Evolutionary conservation across 2,797 vertebrate genomes (phyloP).

Genomic region (Xyrichtys novacula): DNA sequence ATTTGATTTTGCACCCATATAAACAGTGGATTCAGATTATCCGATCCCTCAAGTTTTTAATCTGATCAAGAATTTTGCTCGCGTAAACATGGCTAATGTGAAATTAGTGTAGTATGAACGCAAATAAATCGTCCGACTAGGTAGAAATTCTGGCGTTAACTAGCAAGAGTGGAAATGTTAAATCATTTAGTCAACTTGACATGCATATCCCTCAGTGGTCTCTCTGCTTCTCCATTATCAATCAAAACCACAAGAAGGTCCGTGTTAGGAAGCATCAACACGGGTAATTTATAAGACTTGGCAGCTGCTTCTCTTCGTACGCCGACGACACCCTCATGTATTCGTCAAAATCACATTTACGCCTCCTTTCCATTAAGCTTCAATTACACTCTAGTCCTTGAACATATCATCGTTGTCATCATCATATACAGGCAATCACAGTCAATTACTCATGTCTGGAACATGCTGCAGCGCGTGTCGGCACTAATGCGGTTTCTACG

Average conservation of each 20-base stretch:
- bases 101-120: too few species aligned
- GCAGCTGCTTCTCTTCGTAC: not conserved
- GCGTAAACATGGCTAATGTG: too few species aligned
- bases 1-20: too few species aligned
- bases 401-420: not conserved
- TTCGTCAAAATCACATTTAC: not conserved
- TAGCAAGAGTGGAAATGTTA: too few species aligned
- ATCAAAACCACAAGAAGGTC: not conserved
- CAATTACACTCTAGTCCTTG: constrained; percentile 24
- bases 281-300: not conserved
- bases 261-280: not conserved
- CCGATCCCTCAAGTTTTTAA: too few species aligned
- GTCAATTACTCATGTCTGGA: constrained; percentile 6
- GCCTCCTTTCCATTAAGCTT: constrained; percentile 10
- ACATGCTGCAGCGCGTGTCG: constrained; percentile 4
- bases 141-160: too few species aligned
- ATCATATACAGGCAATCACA: not conserved
- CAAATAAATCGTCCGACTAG: too few species aligned
- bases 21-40: too few species aligned
- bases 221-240: too few species aligned
- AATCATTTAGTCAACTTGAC: too few species aligned
- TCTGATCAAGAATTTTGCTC: too few species aligned
- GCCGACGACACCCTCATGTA: constrained; percentile 1
- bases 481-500: constrained; percentile 1
- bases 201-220: too few species aligned